Evolutionary conservation across 2,888 invertebrate genomes (phyloP), one percentile per base, ranked within the genome.

Genomic region (Oligia latruncula): DNA sequence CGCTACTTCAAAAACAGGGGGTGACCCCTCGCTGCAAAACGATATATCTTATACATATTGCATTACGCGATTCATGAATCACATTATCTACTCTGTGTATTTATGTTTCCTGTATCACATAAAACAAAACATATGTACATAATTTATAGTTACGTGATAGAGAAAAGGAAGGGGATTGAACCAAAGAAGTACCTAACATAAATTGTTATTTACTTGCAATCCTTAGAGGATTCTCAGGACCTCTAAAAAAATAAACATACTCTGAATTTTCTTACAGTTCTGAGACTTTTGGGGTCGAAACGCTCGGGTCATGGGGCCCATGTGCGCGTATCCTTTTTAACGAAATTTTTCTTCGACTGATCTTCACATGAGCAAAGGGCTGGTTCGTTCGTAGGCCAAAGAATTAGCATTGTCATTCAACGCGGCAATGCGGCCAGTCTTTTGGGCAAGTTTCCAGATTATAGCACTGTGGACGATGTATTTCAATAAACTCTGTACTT

Each of bases 71-170:
- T 49, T 15, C 49, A 13, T 4, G 15, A 49, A 49, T 49, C 49
- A 1, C 15, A 15, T 49, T 71, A 55, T 29, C 35, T n/a, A 40
- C 20, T 55, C 70, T 23, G 17, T n/a, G 11, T 70, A 65, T 72
- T 68, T 68, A 77, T 82, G 67, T 82, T 23, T 49, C 82, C 70
- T 43, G 70, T 52, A 23, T 46, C 58, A 52, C 5, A 9, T 49
- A 49, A 0, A 40, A 11, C 15, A 23, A 29, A 13, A 35, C 9
- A 52, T 55, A 29, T 40, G 11, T 65, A 74, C 9, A 81, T 49
- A 55, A 74, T 60, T 65, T 65, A 82, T 66, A 49, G 29, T 43
- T 60, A 58, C 23, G n/a, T 68, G 17, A 40, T 70, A 5, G 15
- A 40, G 17, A 62, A 55, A 67, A 43, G 17, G 23, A 15, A 60